Percentiles rank a stretch among this genome's conserved stretches.
Conservation (phyloP, 2,113 vertebrate species). For the Connochaetes taurinus region DNA sequence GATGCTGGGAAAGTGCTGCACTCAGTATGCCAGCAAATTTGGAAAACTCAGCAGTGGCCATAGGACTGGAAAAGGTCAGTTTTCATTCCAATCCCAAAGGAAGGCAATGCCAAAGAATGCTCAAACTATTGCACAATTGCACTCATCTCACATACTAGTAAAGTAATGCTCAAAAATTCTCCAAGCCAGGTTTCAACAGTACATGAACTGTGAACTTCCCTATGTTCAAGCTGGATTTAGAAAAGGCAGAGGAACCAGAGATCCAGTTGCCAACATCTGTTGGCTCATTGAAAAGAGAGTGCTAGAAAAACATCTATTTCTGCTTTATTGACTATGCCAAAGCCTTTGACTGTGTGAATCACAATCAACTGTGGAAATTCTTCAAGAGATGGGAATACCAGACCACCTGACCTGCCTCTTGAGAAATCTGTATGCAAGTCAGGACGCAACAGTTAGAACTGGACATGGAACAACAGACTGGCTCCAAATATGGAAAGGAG, state of each 20-base stretch:
- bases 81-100: neutral
- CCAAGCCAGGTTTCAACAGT: neutral
- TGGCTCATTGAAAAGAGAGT: neutral
- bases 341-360: neutral
- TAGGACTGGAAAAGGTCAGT: neutral
- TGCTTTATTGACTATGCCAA: neutral
- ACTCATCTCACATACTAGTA: neutral
- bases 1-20: neutral
- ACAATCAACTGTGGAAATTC: neutral
- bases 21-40: neutral
- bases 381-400: neutral
- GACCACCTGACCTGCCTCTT: too few species aligned
- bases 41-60: neutral
- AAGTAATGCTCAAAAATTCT: neutral
- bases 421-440: too few species aligned
- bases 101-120: neutral
- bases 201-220: neutral
- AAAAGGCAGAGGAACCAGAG: neutral
- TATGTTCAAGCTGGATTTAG: neutral
- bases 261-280: rapidly evolving
- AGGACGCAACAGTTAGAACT: neutral
- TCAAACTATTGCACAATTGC: neutral
- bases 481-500: neutral
- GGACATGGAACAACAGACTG: neutral
- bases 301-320: neutral